Base-by-base conservation (phyloP, 2,113 vertebrate species). In the Caloenas nicobarica region DNA sequence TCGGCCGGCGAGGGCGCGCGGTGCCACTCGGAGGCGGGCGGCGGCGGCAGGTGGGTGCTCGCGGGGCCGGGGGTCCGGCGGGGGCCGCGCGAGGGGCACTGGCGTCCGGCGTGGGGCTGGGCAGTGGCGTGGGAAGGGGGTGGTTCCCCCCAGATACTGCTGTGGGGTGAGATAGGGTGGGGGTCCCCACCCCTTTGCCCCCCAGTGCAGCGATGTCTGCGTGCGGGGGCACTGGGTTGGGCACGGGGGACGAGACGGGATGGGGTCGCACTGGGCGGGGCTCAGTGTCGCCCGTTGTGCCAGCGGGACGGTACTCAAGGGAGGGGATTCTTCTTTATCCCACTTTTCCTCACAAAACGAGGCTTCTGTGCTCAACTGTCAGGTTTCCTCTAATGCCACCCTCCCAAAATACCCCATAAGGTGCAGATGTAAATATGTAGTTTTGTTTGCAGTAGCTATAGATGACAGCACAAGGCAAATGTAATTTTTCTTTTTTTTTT, bases 381-480 rank as follows among this genome's bases (percentile, higher is more conserved):
- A 23, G 4, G 4, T 18, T 46, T 53, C 38, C 34, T 14, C 10
- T 51, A 4, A 5, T 25, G 34, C 28, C 44, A 5, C 7, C 13
- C 13, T 3, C 9, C 42, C 4, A 10, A 31, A 44, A 10, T n/a
- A 36, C 22, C 31, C 25, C 28, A 2, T 14, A 4, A 88, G 51
- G 18, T 12, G 38, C 6, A 13, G 10, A 51, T 57, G 9, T 11
- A 17, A 12, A 22, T 4, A 0, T 1, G 0, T 15, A 1, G 31
- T 13, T 34, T 44, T 9, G 7, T 3, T 11, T 25, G 44, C 42
- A 14, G 36, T 8, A 31, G 40, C 38, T 53, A 11, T 16, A 54
- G 40, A 69, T 0, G 33, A 7, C 16, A 42, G 46, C 25, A 14
- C 57, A 13, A 80, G 62, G 60, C 70, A 80, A 91, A 66, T 1